Evolutionary conservation across 2,888 invertebrate genomes (phyloP), one percentile per base, ranked within the genome.

Genomic region (Alentia gelatinosa): DNA sequence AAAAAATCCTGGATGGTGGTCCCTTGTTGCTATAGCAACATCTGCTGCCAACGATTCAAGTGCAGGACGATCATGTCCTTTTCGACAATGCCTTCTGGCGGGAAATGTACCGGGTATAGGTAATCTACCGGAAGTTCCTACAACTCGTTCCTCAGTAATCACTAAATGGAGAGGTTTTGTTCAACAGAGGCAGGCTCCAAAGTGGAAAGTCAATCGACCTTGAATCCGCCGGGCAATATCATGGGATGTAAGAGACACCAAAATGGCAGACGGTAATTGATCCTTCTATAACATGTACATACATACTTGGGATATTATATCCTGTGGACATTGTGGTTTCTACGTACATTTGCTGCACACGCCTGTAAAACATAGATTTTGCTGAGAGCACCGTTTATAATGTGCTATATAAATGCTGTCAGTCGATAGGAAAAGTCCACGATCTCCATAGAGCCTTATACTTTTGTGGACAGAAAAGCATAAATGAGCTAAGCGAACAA

Each of bases 11-110:
- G 79, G 15, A 39, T 37, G 79, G 39, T 79, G 79, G 79, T 86
- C 86, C 42, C 86, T 47, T 42, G 47, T 42, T 42, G 47, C 33
- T 30, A 37, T 30, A 86, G 30, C 50, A 86, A 86, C 86, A 3
- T 47, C 15, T 86, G 86, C 86, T 86, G 86, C 86, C 86, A 86
- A 86, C 15, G 50, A 47, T 86, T 86, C 86, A 86, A 86, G 86
- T 86, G 86, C 47, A 86, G 9, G 30, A 33, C n/a, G 19, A 19
- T 86, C 86, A 42, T 19, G n/a, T n/a, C n/a, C n/a, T n/a, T n/a
- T n/a, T n/a, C n/a, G n/a, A n/a, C n/a, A n/a, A n/a, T n/a, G 79
- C 74, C 74, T 30, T 33, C 7, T 3, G 74, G 30, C 26, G 74
- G 26, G 74, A 74, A 56, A 56, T 56, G 56, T 56, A 56, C 56